Evolutionary conservation across 2,113 vertebrate species (phyloP).

Genomic region (Gorsachius goisagi): DNA sequence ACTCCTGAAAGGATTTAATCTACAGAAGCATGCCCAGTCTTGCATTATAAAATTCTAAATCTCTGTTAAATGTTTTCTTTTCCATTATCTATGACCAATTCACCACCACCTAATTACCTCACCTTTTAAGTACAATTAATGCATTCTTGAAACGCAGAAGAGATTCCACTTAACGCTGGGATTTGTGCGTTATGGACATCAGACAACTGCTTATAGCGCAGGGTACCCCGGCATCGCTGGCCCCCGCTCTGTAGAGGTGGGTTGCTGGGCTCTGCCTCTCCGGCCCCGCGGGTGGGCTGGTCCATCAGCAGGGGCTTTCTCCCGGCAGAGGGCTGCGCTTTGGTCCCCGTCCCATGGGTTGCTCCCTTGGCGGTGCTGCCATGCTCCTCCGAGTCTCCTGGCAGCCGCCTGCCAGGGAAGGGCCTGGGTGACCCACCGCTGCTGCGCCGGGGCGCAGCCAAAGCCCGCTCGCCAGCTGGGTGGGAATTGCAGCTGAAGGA

Average conservation of each 20-base stretch:
- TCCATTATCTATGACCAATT: not conserved
- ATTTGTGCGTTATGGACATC: not conserved
- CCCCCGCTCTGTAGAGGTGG: not conserved
- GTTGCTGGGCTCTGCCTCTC: not conserved
- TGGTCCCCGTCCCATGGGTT: not conserved
- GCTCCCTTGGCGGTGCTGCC: not conserved
- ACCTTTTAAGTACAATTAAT: not conserved
- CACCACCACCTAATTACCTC: not conserved
- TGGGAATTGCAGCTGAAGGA: not conserved
- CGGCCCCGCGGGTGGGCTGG: rapidly evolving
- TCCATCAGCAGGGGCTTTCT: not conserved
- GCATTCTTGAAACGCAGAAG: not conserved
- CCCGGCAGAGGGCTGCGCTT: not conserved
- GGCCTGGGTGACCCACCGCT: not conserved
- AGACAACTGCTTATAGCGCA: not conserved
- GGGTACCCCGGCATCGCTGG: not conserved
- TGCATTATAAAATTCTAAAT: not conserved
- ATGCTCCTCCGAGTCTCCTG: not conserved
- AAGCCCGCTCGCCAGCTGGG: not conserved
- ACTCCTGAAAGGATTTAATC: not conserved
- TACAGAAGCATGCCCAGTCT: not conserved
- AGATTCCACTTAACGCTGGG: not conserved
- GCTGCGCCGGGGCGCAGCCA: not conserved
- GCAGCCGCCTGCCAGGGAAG: not conserved
- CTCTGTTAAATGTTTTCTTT: not conserved